These are phyloP conservation scores for Sminthopsis crassicaudata DNA, from an alignment of 2,113 vertebrate genomes.

Conservation along the genomic window DNA sequence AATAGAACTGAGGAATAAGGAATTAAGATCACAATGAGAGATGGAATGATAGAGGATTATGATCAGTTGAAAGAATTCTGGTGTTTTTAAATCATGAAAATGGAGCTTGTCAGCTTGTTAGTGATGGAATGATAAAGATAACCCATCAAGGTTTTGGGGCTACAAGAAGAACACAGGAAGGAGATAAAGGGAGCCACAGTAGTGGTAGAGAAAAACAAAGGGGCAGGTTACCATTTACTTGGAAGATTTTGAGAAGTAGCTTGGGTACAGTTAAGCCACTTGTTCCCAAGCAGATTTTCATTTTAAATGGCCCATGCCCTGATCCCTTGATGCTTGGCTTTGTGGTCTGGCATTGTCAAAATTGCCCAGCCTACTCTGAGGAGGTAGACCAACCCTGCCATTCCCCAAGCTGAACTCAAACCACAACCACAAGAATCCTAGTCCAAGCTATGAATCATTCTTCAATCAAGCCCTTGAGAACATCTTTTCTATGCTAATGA, in stretches of 20 bases:
- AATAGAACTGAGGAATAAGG: not conserved
- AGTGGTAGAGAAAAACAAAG: not conserved
- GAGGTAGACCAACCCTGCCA: not conserved
- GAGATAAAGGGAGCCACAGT: not conserved
- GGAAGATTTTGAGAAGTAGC: not conserved
- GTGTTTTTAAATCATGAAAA: not conserved
- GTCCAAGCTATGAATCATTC: not conserved
- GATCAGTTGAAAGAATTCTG: not conserved
- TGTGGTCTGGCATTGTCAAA: not conserved
- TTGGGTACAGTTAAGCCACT: not conserved
- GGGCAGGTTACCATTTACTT: not conserved
- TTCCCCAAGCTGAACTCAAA: not conserved
- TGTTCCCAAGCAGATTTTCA: not conserved
- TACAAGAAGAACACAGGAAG: not conserved
- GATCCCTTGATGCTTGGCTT: not conserved
- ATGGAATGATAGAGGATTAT: not conserved
- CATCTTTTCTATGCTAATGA: slow-evolving; percentile 3
- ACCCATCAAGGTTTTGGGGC: not conserved
- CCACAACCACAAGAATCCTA: slow-evolving; percentile 12
- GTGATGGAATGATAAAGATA: not conserved
- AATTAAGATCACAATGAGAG: not conserved
- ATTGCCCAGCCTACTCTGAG: not conserved
- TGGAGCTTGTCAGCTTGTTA: not conserved
- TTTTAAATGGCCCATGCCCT: not conserved
- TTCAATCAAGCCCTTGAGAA: not conserved